Percentiles rank a stretch among this genome's conserved stretches.
Evolutionary conservation across 2,888 invertebrate genomes (phyloP).

Genomic region (Nebria salina): DNA sequence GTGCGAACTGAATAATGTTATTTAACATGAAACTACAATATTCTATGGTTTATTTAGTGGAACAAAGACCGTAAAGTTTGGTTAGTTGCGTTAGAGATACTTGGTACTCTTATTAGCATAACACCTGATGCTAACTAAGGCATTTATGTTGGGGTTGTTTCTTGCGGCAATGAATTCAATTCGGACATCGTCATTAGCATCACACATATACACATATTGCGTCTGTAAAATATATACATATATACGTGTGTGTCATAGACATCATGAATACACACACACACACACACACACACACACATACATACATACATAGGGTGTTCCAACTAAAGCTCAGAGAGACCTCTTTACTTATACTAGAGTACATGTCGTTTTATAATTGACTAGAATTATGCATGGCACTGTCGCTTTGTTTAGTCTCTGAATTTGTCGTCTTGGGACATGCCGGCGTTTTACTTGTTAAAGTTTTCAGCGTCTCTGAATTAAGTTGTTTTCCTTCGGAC

Average conservation of each 20-base stretch:
- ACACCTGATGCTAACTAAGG: slow-evolving; percentile 44
- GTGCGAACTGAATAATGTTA: slow-evolving; percentile 19
- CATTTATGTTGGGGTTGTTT: slow-evolving; percentile 32
- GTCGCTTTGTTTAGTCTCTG: slow-evolving; percentile 21
- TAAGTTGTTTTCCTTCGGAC: too few species aligned
- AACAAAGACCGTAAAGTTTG: background rate
- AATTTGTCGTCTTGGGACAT: slow-evolving; percentile 20
- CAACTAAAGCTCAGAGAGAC: background rate
- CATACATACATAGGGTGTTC: background rate
- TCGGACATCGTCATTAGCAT: slow-evolving; percentile 40
- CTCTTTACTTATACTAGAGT: slow-evolving; percentile 7
- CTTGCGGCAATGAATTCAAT: slow-evolving; percentile 38
- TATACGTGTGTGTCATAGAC: background rate
- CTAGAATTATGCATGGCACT: slow-evolving; percentile 33
- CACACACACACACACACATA: background rate
- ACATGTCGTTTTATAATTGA: slow-evolving; percentile 23
- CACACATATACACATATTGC: slow-evolving; percentile 6
- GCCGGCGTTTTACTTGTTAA: background rate
- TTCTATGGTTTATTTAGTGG: background rate
- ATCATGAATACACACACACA: slow-evolving; percentile 11
- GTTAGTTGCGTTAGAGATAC: background rate
- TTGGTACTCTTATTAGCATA: slow-evolving; percentile 30
- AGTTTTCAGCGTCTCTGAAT: too few species aligned
- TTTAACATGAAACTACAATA: background rate
- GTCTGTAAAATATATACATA: background rate